Evolutionary conservation across 1,140 invertebrate species (phyloP).

Genomic region (Bilobella aurantiaca): DNA sequence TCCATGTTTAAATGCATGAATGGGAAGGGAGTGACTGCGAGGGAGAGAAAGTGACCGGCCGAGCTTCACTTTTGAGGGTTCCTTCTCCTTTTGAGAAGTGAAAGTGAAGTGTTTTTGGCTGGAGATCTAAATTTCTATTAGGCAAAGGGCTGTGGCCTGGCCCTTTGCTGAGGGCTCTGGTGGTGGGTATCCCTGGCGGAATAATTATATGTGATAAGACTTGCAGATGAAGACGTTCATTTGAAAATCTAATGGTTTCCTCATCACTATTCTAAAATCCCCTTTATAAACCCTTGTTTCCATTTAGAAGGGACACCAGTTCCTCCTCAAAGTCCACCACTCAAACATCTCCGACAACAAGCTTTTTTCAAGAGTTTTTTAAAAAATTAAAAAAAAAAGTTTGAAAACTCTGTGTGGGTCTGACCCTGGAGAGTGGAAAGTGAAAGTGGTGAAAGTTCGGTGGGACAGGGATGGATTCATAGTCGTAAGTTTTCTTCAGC

Average conservation of each 20-base stretch:
- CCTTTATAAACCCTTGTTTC: conserved; percentile 17
- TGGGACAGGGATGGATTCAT: too few species aligned
- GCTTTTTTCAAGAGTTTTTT: not conserved
- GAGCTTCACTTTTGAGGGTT: not conserved
- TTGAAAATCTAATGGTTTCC: conserved; percentile 32
- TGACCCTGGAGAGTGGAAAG: not conserved
- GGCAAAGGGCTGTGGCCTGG: not conserved
- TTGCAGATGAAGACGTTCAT: conserved; percentile 30
- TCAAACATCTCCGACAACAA: conserved; percentile 8
- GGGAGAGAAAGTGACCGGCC: not conserved
- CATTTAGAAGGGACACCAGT: conserved; percentile 14
- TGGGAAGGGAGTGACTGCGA: not conserved
- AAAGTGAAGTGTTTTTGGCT: not conserved
- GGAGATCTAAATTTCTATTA: conserved; percentile 15
- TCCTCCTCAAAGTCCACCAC: not conserved
- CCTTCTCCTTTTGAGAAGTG: not conserved
- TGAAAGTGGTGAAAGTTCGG: not conserved
- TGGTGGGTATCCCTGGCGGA: conserved; percentile 1
- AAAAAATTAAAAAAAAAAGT: not conserved
- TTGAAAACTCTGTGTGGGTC: too few species aligned
- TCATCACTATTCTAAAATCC: conserved; percentile 23
- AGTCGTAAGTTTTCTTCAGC: too few species aligned
- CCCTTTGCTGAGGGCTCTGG: too few species aligned
- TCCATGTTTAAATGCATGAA: conserved; percentile 11
- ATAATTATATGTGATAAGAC: conserved; percentile 29